Evolutionary conservation across 1,140 invertebrate genomes (phyloP).

Genomic region (Heliconius melpomene): DNA sequence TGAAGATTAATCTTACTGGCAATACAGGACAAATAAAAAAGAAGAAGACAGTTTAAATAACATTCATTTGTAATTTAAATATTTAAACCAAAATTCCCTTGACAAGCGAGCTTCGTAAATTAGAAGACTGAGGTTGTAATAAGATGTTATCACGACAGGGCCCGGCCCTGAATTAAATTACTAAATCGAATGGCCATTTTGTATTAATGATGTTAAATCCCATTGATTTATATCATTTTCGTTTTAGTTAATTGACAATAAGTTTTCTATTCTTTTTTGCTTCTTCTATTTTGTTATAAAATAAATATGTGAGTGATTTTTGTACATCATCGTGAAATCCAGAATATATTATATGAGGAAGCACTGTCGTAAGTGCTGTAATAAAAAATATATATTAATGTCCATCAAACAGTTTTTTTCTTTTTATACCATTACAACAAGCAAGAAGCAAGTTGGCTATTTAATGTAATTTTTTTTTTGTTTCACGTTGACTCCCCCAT

Average conservation of each 20-base stretch:
- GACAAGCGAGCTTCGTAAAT: slow-evolving; percentile 2
- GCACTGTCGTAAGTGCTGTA: too few species aligned
- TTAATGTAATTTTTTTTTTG: too few species aligned
- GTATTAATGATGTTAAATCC: slow-evolving; percentile 10
- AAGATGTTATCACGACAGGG: slow-evolving; percentile 50
- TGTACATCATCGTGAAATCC: not conserved
- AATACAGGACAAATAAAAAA: too few species aligned
- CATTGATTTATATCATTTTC: not conserved
- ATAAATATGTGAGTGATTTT: not conserved
- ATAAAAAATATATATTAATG: too few species aligned
- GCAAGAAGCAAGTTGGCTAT: too few species aligned
- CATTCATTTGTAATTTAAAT: slow-evolving; percentile 2
- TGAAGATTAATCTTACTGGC: too few species aligned
- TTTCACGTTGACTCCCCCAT: too few species aligned
- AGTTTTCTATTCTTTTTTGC: too few species aligned
- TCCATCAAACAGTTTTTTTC: too few species aligned
- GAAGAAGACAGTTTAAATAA: not conserved
- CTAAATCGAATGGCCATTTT: slow-evolving; percentile 21
- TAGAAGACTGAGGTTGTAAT: slow-evolving; percentile 44
- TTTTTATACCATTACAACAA: too few species aligned
- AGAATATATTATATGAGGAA: too few species aligned
- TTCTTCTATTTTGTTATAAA: not conserved
- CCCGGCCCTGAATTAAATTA: slow-evolving; percentile 45
- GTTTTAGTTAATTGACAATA: not conserved
- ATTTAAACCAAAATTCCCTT: not conserved